phyloP scores from a whole-genome alignment of 1,140 invertebrate species.

The Paraescarpia echinospica region DNA sequence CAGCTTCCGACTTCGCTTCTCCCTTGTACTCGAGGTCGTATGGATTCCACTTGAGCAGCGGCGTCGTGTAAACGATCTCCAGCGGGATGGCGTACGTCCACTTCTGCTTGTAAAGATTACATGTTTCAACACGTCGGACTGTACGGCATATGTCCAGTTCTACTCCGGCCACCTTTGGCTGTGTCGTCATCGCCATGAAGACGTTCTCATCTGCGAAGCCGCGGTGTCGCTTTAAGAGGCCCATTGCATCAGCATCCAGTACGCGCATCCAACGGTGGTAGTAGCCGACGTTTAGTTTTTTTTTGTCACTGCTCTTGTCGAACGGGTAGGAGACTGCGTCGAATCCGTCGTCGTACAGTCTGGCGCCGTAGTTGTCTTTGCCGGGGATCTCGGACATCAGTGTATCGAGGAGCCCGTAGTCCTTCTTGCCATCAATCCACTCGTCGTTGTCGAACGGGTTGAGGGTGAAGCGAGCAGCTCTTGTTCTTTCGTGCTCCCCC shows the following conservation, averaged over 20 bases:
- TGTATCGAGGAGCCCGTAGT: background rate
- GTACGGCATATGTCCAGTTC: background rate
- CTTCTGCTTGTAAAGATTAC: conserved; percentile 7
- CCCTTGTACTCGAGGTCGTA: conserved; percentile 12
- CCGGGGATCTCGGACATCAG: conserved; percentile 28
- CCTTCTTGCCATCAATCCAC: background rate
- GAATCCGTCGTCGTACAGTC: background rate
- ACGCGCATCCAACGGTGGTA: no score
- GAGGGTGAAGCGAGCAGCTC: background rate
- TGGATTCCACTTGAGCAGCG: conserved; percentile 20
- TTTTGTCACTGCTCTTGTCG: background rate
- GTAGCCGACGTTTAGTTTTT: no score
- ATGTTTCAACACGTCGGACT: background rate
- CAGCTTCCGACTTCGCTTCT: conserved; percentile 16
- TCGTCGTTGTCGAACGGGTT: conserved; percentile 6
- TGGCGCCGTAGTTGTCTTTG: conserved; percentile 16
- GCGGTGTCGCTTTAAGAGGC: conserved; percentile 15
- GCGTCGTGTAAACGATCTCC: conserved; percentile 47
- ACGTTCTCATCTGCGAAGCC: conserved; percentile 31
- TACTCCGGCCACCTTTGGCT: background rate
- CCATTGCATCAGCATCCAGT: background rate
- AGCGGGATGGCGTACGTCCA: conserved; percentile 45
- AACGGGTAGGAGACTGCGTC: no score
- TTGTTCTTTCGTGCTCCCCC: background rate
- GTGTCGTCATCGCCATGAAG: conserved; percentile 33